phyloP scores from a whole-genome alignment of 2,113 vertebrate genomes.

The Lampris incognitus region DNA sequence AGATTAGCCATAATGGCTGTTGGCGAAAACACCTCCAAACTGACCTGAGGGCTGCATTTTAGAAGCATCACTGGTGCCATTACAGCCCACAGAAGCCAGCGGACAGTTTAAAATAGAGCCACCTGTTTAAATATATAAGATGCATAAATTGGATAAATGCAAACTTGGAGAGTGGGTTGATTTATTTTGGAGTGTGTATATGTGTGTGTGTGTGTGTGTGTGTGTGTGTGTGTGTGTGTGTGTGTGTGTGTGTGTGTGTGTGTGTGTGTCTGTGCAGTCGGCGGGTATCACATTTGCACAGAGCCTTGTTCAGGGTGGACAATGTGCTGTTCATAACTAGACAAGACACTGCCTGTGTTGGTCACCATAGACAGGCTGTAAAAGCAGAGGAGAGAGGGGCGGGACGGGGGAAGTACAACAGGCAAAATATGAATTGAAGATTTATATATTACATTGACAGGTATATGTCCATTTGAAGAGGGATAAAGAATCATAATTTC shows the following conservation, averaged over 20 bases:
- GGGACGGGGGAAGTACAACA: constrained; percentile 15
- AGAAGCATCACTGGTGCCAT: constrained; percentile 10
- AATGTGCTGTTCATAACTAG: constrained; percentile 75
- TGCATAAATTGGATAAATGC: constrained; percentile 63
- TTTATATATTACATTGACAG: too few relatives aligned
- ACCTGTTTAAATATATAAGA: constrained; percentile 72
- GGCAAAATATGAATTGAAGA: background rate
- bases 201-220: too few relatives aligned
- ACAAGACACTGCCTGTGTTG: constrained; percentile 73
- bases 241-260: too few relatives aligned
- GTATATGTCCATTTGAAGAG: too few relatives aligned
- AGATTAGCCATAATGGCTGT: too few relatives aligned
- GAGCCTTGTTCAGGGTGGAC: constrained; percentile 60
- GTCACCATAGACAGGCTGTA: constrained; percentile 52
- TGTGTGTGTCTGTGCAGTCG: too few relatives aligned
- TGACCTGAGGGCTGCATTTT: constrained; percentile 8
- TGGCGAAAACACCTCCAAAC: background rate
- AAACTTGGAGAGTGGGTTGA: constrained; percentile 58
- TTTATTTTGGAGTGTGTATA: constrained; percentile 57
- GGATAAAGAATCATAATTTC: too few relatives aligned
- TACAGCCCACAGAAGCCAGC: constrained; percentile 21
- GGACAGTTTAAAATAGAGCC: constrained; percentile 50
- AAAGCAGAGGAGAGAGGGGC: constrained; percentile 42
- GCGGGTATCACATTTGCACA: constrained; percentile 37
- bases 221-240: too few relatives aligned